These are phyloP conservation scores for Polyommatus iphigenia DNA, from an alignment of 2,888 invertebrate genomes.

Conservation along the genomic window DNA sequence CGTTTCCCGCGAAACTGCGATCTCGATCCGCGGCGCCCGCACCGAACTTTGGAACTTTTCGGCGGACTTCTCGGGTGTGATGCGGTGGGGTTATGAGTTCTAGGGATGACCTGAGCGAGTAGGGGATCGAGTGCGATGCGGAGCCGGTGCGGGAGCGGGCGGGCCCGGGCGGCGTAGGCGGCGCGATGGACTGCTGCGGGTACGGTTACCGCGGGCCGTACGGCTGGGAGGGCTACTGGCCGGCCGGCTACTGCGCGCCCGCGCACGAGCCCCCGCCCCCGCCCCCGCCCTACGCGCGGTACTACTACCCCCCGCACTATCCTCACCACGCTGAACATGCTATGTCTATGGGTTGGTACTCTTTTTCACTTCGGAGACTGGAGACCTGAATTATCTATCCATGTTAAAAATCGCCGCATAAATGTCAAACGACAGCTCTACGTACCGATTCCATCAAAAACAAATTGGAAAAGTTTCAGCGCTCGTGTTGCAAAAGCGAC, in stretches of 20 bases:
- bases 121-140: slow-evolving; percentile 50
- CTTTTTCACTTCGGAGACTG: slow-evolving; percentile 39
- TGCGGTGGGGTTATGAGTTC: slow-evolving; percentile 38
- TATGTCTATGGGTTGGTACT: slow-evolving; percentile 68
- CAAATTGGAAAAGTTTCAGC: background rate
- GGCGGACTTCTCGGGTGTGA: slow-evolving; percentile 15
- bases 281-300: slow-evolving; percentile 55
- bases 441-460: background rate
- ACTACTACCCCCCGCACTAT: slow-evolving; percentile 69
- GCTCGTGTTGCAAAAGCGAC: background rate
- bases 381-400: background rate
- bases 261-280: slow-evolving; percentile 60
- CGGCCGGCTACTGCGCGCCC: slow-evolving; percentile 52
- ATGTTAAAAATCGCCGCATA: background rate
- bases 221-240: slow-evolving; percentile 62
- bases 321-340: slow-evolving; percentile 69
- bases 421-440: background rate
- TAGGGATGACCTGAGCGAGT: slow-evolving; percentile 36
- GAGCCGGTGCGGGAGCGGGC: slow-evolving; percentile 54
- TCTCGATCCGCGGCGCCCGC: slow-evolving; percentile 51
- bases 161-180: slow-evolving; percentile 63
- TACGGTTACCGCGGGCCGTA: slow-evolving; percentile 69
- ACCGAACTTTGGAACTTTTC: slow-evolving; percentile 36
- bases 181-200: slow-evolving; percentile 75
- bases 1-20: slow-evolving; percentile 70